Base-by-base conservation (phyloP, 2,113 vertebrate genomes). In the Arvicanthis niloticus region DNA sequence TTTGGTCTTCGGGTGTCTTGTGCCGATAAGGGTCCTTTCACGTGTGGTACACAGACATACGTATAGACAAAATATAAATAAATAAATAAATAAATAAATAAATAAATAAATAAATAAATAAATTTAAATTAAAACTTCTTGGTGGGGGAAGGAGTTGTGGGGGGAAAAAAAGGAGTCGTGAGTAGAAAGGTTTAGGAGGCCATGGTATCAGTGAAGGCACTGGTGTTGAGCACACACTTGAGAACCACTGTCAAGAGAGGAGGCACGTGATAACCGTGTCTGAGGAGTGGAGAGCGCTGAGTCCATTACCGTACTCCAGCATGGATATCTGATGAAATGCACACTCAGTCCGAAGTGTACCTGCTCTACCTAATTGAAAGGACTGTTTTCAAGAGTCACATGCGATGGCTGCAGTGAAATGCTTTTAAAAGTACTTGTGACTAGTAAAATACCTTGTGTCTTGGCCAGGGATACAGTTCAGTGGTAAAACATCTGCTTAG, bases 341-440 rank as follows among this genome's bases (percentile, higher is more conserved):
- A 51, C 22, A 76, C n/a, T 58, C 37, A 58, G n/a, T 19, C 82
- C 42, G 22, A 68, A 37, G 1, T 73, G 51, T 22, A 53, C 3
- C 21, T 58, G 34, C 0, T 8, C 58, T 70, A n/a, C 13, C 8
- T 87, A 81, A 96, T 24, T 29, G 9, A 22, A 11, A 70, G 60
- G 89, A 75, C 4, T 72, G 31, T 58, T 94, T 92, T 82, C 45
- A 82, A 95, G 11, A 94, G 60, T 81, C 80, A 3, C 19, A 67
- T 40, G 62, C 48, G 34, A 91, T 6, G 7, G n/a, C 31, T 67
- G 13, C 56, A 5, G 86, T 13, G 94, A 96, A 84, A 68, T 65
- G 19, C 68, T 72, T 86, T 89, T 8, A 8, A 93, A 88, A 29
- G 42, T 80, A 92, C 9, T 76, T 1, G 13, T 51, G 72, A 90